phyloP scores from a whole-genome alignment of 64 coral and sea anemone species.

The Montipora sp. region DNA sequence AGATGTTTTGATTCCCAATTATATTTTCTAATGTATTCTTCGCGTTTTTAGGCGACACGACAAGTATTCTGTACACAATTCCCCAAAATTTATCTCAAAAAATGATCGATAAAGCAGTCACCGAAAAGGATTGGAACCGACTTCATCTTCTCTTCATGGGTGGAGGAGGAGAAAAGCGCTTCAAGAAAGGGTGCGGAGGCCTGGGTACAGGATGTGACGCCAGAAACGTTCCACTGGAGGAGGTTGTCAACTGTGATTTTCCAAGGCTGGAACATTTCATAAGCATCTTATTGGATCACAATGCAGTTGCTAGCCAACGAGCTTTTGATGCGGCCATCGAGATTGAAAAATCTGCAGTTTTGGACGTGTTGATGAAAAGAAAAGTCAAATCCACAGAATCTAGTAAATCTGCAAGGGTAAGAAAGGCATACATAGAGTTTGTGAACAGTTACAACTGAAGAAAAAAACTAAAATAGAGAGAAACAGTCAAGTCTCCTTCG shows the following conservation, averaged over 20 bases:
- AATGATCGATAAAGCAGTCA: constrained; percentile 8
- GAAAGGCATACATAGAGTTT: too few species aligned
- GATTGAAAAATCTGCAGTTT: constrained; percentile 27
- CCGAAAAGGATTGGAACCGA: constrained; percentile 32
- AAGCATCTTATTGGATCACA: constrained; percentile 22
- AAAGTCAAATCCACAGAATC: neutral
- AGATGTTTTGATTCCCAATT: too few species aligned
- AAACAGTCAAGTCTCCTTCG: too few species aligned
- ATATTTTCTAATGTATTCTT: neutral
- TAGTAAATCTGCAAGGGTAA: neutral
- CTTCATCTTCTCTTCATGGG: constrained; percentile 53
- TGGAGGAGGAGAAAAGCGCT: neutral
- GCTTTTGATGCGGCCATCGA: constrained; percentile 27
- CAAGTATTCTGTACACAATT: constrained; percentile 2
- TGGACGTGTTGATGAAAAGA: neutral
- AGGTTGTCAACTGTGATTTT: neutral
- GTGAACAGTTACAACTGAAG: too few species aligned
- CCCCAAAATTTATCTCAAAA: constrained; percentile 20
- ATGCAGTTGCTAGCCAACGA: constrained; percentile 3
- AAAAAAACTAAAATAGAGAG: too few species aligned
- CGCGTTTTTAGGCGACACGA: constrained; percentile 32
- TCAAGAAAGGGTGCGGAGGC: neutral
- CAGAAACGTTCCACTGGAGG: constrained; percentile 25
- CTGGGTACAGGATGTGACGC: constrained; percentile 56
- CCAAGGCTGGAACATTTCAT: neutral